Evolutionary conservation across 2,113 vertebrate species (phyloP), one percentile per base, ranked within the genome.

Genomic region (Fukomys damarensis): DNA sequence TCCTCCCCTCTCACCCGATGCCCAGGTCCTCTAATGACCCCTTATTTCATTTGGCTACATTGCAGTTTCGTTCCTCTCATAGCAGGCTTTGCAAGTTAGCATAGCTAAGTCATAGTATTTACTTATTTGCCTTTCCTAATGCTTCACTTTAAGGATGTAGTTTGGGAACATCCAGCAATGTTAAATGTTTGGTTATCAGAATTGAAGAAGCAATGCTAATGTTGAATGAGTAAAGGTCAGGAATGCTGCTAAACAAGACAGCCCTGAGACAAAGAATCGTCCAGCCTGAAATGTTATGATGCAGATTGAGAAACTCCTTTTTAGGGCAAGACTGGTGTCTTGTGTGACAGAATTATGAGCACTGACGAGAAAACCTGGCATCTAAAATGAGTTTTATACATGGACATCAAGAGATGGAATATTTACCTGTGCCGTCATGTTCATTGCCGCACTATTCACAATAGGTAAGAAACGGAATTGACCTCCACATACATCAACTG

Each of bases 41-140:
- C 28, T 49, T 3, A 7, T 52, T 19, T 49, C 28, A 1, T 35
- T 35, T 49, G 5, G 1, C 8, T 26, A 61, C 46, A 0, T 3
- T 49, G 0, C 1, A 6, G 3, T 32, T 46, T 1, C 7, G 28
- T 35, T n/a, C 19, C 22, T 68, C 11, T 79, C 43, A 4, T 4
- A 32, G 14, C 13, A 70, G 16, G 7, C 2, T 72, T 81, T 43
- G 1, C 6, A 65, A 56, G 2, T 58, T 2, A 19, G 0, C n/a
- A 68, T 43, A 49, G 41, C 13, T 13, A 63, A 46, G 4, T 8
- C 41, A 28, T 1, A 22, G 2, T 20, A 68, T 77, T 61, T 11
- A 14, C 41, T 80, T 14, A 11, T 49, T 84, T 49, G n/a, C 35
- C 61, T 77, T 35, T 83, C 41, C 56, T 93, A 26, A 52, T 56